These are phyloP conservation scores for Drosophila mimica DNA, from an alignment of 2,888 invertebrate genomes.

Conservation along the genomic window DNA sequence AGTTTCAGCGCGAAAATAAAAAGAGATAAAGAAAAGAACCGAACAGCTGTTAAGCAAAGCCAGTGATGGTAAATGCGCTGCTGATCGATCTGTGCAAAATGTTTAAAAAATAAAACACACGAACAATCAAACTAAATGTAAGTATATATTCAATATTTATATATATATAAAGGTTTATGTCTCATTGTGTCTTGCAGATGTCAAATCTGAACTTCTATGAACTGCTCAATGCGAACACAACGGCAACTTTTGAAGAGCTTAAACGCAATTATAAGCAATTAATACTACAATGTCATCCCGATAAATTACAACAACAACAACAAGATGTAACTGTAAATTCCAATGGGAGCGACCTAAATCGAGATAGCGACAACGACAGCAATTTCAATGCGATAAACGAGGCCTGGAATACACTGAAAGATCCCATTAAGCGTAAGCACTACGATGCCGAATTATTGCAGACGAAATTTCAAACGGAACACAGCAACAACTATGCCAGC, in stretches of 20 bases:
- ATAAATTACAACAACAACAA: constrained; percentile 82
- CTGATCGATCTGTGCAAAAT: constrained; percentile 18
- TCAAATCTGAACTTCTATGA: constrained; percentile 82
- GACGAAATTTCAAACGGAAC: constrained; percentile 86
- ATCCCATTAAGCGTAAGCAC: constrained; percentile 87
- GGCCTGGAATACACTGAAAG: constrained; percentile 90
- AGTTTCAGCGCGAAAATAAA: constrained; percentile 12
- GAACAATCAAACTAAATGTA: constrained; percentile 52
- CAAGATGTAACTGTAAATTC: constrained; percentile 35
- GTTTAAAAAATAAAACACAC: neutral
- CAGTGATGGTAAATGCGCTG: constrained; percentile 51
- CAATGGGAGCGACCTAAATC: constrained; percentile 67
- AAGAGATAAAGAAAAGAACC: constrained; percentile 29
- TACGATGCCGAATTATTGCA: constrained; percentile 89
- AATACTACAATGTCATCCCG: constrained; percentile 84
- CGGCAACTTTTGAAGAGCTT: constrained; percentile 79
- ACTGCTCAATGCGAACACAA: constrained; percentile 73
- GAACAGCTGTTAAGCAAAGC: constrained; percentile 57
- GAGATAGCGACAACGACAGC: constrained; percentile 44
- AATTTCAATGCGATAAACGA: constrained; percentile 87
- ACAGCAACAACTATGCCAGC: constrained; percentile 86
- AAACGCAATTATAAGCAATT: constrained; percentile 84
- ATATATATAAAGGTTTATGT: constrained; percentile 35
- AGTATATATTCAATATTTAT: constrained; percentile 50
- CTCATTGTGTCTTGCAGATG: constrained; percentile 61